phyloP scores from a whole-genome alignment of 37 sponge, comb jelly and placozoan genomes.

The Cladorhizidae sp. region DNA sequence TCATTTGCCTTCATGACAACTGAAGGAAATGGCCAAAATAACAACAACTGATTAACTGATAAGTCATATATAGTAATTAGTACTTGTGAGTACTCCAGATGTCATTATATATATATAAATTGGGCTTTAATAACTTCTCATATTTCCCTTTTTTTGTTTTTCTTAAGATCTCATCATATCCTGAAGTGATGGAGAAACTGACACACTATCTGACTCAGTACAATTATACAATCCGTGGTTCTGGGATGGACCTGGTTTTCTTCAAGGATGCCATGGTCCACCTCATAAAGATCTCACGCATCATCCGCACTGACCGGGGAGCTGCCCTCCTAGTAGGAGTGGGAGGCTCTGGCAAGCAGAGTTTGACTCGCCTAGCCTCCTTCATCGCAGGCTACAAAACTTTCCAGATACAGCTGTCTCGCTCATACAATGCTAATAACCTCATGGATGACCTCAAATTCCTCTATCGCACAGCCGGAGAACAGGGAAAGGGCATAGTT shows the following conservation, averaged over 20 bases:
- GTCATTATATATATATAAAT: background rate
- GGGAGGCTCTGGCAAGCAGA: conserved; percentile 99
- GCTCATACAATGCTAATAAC: conserved; percentile 96
- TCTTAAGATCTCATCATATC: conserved; percentile 69
- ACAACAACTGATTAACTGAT: too few relatives aligned
- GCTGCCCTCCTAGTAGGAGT: conserved; percentile 98
- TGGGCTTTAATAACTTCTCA: too few relatives aligned
- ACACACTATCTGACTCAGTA: conserved; percentile 79
- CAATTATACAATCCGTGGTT: conserved; percentile 96
- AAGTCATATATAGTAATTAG: background rate
- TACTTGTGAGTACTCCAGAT: too few relatives aligned
- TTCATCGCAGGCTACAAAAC: conserved; percentile 98
- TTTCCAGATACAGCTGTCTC: conserved; percentile 96
- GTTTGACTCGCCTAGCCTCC: conserved; percentile 98
- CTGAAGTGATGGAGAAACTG: conserved; percentile 81
- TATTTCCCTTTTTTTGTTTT: too few relatives aligned
- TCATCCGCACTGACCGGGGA: conserved; percentile 97
- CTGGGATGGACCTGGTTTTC: conserved; percentile 99
- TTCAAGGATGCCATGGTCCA: conserved; percentile 99
- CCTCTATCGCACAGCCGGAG: conserved; percentile 89
- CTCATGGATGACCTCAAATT: conserved; percentile 96
- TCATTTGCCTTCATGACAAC: too few relatives aligned
- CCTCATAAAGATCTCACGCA: conserved; percentile 94
- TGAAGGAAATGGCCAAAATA: too few relatives aligned
- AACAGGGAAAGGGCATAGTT: conserved; percentile 91